Percentiles rank a stretch among this genome's conserved stretches.
Conservation (phyloP, 2,888 invertebrate species). For the Chymomyza procnemis region DNA sequence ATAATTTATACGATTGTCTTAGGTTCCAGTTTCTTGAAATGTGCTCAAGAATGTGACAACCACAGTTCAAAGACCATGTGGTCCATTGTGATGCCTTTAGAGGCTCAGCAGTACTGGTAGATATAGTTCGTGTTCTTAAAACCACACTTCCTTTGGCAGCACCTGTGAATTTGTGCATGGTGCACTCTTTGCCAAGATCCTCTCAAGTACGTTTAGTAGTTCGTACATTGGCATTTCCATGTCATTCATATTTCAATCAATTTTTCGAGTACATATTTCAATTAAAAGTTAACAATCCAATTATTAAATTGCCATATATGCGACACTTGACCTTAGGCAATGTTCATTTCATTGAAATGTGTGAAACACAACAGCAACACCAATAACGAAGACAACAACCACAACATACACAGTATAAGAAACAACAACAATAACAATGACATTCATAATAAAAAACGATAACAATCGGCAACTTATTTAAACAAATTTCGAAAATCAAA, state of each 20-base stretch:
- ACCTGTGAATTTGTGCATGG: neutral
- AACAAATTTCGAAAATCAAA: slow-evolving; percentile 28
- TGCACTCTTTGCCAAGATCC: neutral
- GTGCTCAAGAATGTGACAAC: no score
- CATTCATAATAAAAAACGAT: slow-evolving; percentile 31
- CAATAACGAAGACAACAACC: slow-evolving; percentile 17
- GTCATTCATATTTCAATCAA: neutral
- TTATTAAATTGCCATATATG: neutral
- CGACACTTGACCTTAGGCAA: slow-evolving; percentile 64
- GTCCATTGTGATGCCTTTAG: no score
- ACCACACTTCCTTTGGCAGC: neutral
- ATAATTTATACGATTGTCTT: no score
- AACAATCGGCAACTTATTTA: slow-evolving; percentile 4
- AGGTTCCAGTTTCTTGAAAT: no score
- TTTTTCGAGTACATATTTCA: neutral
- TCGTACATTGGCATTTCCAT: neutral
- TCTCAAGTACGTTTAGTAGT: neutral
- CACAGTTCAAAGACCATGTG: no score
- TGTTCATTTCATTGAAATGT: slow-evolving; percentile 32
- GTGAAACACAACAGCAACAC: slow-evolving; percentile 22
- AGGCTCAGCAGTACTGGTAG: no score
- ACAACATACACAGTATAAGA: slow-evolving; percentile 5
- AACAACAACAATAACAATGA: neutral
- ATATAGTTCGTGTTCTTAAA: no score
- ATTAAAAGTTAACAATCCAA: neutral